phyloP scores from a whole-genome alignment of 2,113 vertebrate species.

The Otocyon megalotis region DNA sequence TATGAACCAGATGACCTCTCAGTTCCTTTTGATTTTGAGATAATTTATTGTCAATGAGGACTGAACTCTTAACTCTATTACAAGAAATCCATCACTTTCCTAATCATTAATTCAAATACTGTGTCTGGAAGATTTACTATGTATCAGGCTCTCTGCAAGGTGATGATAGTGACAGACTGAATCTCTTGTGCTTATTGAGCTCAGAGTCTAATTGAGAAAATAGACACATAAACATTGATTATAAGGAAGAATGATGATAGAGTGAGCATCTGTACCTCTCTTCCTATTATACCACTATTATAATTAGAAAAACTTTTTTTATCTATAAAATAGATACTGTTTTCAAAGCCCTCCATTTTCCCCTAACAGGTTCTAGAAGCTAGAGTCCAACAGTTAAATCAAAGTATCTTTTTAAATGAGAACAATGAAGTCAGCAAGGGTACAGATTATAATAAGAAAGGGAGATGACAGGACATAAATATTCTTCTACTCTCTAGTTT shows the following conservation, averaged over 20 bases:
- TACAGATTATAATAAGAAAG: background rate
- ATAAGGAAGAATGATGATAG: background rate
- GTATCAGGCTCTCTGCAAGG: background rate
- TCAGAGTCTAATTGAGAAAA: background rate
- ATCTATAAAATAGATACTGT: constrained; percentile 5
- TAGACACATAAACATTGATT: background rate
- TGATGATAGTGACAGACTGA: background rate
- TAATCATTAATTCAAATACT: constrained; percentile 3
- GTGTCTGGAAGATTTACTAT: background rate
- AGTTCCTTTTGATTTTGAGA: background rate
- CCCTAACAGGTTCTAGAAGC: background rate
- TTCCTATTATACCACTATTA: background rate
- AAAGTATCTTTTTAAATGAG: background rate
- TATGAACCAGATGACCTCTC: background rate
- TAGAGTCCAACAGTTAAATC: background rate
- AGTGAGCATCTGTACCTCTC: background rate
- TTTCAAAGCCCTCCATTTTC: background rate
- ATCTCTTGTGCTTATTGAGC: background rate
- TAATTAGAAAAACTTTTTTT: background rate
- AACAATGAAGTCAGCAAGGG: background rate
- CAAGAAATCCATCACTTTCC: background rate
- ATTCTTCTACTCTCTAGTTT: background rate
- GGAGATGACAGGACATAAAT: background rate
- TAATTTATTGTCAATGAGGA: background rate
- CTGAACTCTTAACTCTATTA: background rate